Percentiles rank a stretch among this genome's conserved stretches.
Evolutionary conservation across 1,140 invertebrate species (phyloP).

Genomic region (Eumeta japonica): DNA sequence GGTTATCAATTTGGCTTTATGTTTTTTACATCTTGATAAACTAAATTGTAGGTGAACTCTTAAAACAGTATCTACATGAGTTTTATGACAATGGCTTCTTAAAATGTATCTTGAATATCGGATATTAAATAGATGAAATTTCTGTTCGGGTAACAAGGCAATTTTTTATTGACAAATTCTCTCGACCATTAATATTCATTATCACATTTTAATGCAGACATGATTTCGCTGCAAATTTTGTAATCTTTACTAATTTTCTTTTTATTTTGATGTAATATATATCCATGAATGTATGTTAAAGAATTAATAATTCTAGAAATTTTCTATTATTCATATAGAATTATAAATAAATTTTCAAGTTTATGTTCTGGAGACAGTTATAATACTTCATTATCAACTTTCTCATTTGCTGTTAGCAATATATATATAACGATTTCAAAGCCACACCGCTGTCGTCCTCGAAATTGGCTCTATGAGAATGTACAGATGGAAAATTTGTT

Average conservation of each 20-base stretch:
- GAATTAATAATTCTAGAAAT: slow-evolving; percentile 8
- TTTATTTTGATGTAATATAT: slow-evolving; percentile 13
- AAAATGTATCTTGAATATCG: slow-evolving; percentile 12
- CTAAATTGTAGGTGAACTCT: slow-evolving; percentile 8
- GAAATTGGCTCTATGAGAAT: slow-evolving; percentile 14
- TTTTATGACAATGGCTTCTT: slow-evolving; percentile 10
- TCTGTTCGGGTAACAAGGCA: slow-evolving; percentile 13
- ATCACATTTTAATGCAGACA: slow-evolving; percentile 3
- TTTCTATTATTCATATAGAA: slow-evolving; percentile 7
- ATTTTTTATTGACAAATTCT: slow-evolving; percentile 11
- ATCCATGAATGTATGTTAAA: slow-evolving; percentile 13
- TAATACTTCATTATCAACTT: slow-evolving; percentile 3
- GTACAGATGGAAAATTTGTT: slow-evolving; percentile 12
- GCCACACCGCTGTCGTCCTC: slow-evolving; percentile 10
- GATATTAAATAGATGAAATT: slow-evolving; percentile 8
- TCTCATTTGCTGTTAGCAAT: too few species aligned
- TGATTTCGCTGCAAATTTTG: slow-evolving; percentile 11
- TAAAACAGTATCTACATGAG: slow-evolving; percentile 11
- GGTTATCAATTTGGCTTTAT: too few species aligned
- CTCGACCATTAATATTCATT: slow-evolving; percentile 9
- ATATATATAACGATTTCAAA: too few species aligned
- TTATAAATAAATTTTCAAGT: background rate
- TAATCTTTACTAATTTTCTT: slow-evolving; percentile 14
- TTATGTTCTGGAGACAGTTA: slow-evolving; percentile 4
- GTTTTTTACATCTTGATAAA: slow-evolving; percentile 10